phyloP scores from a whole-genome alignment of 2,888 invertebrate species.

The Tolmerus cingulatus region DNA sequence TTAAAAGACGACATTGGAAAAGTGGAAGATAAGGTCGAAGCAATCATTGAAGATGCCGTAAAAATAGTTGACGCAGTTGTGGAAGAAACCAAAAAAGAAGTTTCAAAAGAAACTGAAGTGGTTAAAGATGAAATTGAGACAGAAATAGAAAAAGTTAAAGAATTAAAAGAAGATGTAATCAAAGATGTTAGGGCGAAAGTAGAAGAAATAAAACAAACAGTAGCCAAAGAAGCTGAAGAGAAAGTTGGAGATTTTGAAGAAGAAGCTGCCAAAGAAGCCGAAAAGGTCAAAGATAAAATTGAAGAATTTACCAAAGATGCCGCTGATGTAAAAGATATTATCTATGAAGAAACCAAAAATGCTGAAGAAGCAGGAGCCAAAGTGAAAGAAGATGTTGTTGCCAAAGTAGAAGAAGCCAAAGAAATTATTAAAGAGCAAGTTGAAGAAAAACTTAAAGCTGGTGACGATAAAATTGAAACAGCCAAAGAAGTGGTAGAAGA shows the following conservation, averaged over 20 bases:
- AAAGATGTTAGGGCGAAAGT: slow-evolving; percentile 1
- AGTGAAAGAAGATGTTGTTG: slow-evolving; percentile 18
- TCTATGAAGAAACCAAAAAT: not conserved
- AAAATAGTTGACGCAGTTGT: slow-evolving; percentile 45
- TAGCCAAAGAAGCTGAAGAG: slow-evolving; percentile 43
- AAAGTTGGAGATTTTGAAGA: slow-evolving; percentile 41
- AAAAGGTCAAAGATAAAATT: slow-evolving; percentile 3
- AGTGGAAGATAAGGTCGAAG: not conserved
- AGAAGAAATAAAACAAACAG: slow-evolving; percentile 35
- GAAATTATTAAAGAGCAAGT: not conserved
- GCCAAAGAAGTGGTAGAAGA: slow-evolving; percentile 47
- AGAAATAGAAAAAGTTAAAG: not conserved
- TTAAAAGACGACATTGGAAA: not conserved
- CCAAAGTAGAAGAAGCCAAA: not conserved
- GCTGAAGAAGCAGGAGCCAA: slow-evolving; percentile 39
- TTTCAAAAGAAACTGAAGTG: slow-evolving; percentile 40
- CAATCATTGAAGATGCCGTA: not conserved
- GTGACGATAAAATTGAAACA: slow-evolving; percentile 11
- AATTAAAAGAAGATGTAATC: no score
- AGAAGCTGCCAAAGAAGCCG: not conserved
- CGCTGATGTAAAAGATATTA: slow-evolving; percentile 3
- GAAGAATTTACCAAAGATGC: not conserved
- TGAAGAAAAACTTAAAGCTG: slow-evolving; percentile 2
- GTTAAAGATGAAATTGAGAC: not conserved
- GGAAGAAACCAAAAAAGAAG: slow-evolving; percentile 18